These are phyloP conservation scores for Drosophila erecta DNA, from an alignment of 1,140 invertebrate genomes.

Conservation along the genomic window DNA sequence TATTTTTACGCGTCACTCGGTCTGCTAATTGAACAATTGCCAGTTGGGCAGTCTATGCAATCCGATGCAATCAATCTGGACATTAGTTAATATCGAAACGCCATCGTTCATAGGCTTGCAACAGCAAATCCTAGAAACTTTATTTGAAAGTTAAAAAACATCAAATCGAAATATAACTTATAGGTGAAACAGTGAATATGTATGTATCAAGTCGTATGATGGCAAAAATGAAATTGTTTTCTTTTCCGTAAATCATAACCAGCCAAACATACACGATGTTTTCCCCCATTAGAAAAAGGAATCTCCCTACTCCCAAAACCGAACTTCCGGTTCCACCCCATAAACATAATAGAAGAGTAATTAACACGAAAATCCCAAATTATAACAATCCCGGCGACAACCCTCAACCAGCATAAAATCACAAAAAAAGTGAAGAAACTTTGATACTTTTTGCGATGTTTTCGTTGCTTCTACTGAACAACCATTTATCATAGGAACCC, in stretches of 20 bases:
- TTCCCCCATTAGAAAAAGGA: conserved; percentile 13
- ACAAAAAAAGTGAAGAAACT: conserved; percentile 31
- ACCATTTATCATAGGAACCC: conserved; percentile 74
- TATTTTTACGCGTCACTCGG: conserved; percentile 68
- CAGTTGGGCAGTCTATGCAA: conserved; percentile 41
- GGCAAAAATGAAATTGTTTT: neutral
- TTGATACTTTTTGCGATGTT: conserved; percentile 52
- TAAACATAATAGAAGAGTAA: conserved; percentile 75
- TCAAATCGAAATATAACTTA: no score
- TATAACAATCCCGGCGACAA: conserved; percentile 67
- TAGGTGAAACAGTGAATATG: no score
- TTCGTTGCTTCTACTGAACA: conserved; percentile 51
- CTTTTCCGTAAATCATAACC: conserved; percentile 1
- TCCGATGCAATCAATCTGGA: conserved; percentile 1
- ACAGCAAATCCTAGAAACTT: no score
- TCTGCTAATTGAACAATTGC: conserved; percentile 72
- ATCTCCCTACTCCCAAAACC: conserved; percentile 18
- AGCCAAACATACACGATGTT: neutral
- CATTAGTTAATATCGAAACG: neutral
- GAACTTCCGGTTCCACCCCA: conserved; percentile 48
- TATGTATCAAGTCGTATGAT: no score
- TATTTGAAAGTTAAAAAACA: no score
- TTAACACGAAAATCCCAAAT: conserved; percentile 82
- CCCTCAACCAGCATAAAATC: conserved; percentile 52
- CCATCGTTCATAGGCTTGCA: neutral